Evolutionary conservation across 2,113 vertebrate species (phyloP).

Genomic region (Acrocephalus kingi): DNA sequence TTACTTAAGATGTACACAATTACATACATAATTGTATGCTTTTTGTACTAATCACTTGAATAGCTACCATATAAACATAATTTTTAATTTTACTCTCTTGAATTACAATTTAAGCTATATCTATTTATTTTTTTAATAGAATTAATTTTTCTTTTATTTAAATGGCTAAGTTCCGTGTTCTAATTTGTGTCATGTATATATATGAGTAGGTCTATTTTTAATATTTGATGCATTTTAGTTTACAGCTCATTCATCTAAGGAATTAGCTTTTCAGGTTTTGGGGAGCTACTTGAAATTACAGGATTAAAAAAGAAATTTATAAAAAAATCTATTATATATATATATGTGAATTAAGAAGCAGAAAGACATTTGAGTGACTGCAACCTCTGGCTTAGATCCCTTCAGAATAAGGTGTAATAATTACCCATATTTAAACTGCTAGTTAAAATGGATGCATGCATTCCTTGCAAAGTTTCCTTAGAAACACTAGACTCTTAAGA

Average conservation of each 20-base stretch:
- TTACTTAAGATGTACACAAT: neutral
- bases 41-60: neutral
- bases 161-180: neutral
- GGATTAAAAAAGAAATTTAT: neutral
- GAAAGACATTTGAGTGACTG: neutral
- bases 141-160: neutral
- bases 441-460: constrained; percentile 35
- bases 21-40: neutral
- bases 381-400: neutral
- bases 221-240: neutral
- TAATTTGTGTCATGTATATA: neutral
- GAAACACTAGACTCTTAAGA: constrained; percentile 43
- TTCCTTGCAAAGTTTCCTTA: constrained; percentile 44
- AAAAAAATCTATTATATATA: neutral
- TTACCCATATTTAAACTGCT: constrained; percentile 8
- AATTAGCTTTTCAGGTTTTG: neutral
- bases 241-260: neutral
- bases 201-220: neutral
- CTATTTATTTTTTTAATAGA: neutral
- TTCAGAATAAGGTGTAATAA: constrained; percentile 7
- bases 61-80: neutral
- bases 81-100: neutral
- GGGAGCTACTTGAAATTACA: neutral
- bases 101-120: neutral
- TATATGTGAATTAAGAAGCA: neutral